Base-by-base conservation (phyloP, 2,113 vertebrate species). In the Chionis minor region DNA sequence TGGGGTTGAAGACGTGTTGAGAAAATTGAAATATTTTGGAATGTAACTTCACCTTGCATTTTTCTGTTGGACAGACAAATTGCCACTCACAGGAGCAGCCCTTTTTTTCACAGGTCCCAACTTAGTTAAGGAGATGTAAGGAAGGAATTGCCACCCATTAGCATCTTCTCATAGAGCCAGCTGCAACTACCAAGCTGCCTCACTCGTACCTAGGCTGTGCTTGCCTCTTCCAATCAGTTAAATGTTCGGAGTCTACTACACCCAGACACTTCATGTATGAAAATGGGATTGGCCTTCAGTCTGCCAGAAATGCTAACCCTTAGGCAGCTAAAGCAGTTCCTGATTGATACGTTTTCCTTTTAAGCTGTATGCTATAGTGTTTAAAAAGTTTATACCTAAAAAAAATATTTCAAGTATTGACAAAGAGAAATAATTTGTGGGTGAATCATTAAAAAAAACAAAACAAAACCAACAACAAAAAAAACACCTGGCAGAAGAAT, bases 261-360 rank as follows among this genome's bases (percentile, higher is more conserved):
- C n/a, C 10, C 44, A 74, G 65, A 69, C 12, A 52, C 8, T 63
- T 18, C 27, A 21, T 22, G 24, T 69, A 75, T 35, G 80, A 84
- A 94, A 93, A 91, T 61, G 42, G 32, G 88, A 71, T 71, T 91
- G 24, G 12, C 63, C 13, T 70, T 90, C 44, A n/a, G 19, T 54
- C 35, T 95, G 62, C 58, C 78, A 85, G 87, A 77, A 92, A 93
- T 51, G 45, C 35, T 86, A 86, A 74, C 44, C 77, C 65, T 14
- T 40, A 63, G 65, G 69, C 33, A 91, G 47, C 24, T 42, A 86
- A 77, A 14, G 63, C 88, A 78, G 45, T 45, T 93, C 18, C 47
- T 81, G 52, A 8, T 72, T 62, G 32, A 28, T 80, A 28, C 1
- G 4, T 32, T 92, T 92, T 83, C 33, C 32, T 85, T 72, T 88